Evolutionary conservation across 2,888 invertebrate genomes (phyloP).

Genomic region (Dermolepida albohirtum): DNA sequence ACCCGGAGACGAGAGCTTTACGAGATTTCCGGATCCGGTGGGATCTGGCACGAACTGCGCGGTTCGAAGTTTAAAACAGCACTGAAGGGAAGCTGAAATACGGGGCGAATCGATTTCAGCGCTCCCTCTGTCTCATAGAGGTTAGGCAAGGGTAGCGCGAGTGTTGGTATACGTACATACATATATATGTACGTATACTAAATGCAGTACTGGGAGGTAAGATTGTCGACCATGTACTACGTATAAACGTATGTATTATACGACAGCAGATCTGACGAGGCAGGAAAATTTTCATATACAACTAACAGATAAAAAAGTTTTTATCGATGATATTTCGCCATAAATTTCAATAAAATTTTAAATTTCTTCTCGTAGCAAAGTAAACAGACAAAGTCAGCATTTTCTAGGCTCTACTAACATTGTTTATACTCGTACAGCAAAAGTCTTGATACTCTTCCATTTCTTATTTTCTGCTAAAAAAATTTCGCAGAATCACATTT

Average conservation of each 20-base stretch:
- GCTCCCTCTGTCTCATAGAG: slow-evolving; percentile 47
- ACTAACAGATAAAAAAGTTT: no score
- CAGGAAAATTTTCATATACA: no score
- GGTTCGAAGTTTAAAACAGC: slow-evolving; percentile 49
- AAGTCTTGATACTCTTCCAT: no score
- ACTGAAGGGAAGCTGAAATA: slow-evolving; percentile 52
- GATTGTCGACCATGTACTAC: slow-evolving; percentile 8
- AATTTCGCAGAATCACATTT: no score
- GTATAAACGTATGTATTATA: background rate
- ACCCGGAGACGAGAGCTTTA: slow-evolving; percentile 8
- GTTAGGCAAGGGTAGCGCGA: slow-evolving; percentile 48
- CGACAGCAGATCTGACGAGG: background rate
- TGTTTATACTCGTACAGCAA: no score
- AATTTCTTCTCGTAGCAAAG: no score
- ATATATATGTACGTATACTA: background rate
- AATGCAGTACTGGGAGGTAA: slow-evolving; percentile 19
- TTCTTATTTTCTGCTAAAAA: no score
- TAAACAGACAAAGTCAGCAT: no score
- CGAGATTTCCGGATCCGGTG: slow-evolving; percentile 33
- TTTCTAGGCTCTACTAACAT: no score
- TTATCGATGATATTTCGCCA: no score
- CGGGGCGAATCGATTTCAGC: slow-evolving; percentile 55
- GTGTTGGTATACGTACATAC: background rate
- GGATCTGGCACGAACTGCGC: slow-evolving; percentile 39
- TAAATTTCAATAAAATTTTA: no score